Conservation (phyloP, 2,888 invertebrate genomes). For the Andrena camellia region DNA sequence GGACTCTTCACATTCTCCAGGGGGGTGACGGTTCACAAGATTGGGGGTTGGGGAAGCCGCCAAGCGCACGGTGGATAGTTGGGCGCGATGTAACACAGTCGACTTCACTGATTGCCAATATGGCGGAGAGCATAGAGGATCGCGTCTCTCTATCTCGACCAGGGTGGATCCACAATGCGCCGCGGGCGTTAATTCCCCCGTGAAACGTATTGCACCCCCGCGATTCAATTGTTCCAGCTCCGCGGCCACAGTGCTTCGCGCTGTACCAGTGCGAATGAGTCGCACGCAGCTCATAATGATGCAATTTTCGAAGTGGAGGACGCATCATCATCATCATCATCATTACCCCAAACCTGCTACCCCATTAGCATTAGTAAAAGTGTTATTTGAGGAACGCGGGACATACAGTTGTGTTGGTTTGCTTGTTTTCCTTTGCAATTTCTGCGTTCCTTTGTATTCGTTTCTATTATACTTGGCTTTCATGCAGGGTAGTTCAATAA, state of each 20-base stretch:
- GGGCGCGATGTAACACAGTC: slow-evolving; percentile 70
- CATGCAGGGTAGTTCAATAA: not conserved
- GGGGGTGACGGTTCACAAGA: slow-evolving; percentile 12
- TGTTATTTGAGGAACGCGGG: slow-evolving; percentile 21
- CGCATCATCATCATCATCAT: slow-evolving; percentile 20
- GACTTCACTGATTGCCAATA: slow-evolving; percentile 83
- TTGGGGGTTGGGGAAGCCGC: slow-evolving; percentile 21
- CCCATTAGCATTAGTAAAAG: slow-evolving; percentile 15
- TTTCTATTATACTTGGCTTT: not conserved
- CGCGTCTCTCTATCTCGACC: slow-evolving; percentile 56
- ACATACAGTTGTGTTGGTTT: not conserved
- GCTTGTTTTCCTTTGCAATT: not conserved
- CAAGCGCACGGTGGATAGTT: slow-evolving; percentile 46
- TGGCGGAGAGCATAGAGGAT: slow-evolving; percentile 69
- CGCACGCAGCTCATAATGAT: slow-evolving; percentile 65
- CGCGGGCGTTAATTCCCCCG: slow-evolving; percentile 83
- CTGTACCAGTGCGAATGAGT: slow-evolving; percentile 41
- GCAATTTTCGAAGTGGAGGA: slow-evolving; percentile 53
- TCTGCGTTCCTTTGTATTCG: not conserved
- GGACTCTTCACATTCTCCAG: slow-evolving; percentile 21
- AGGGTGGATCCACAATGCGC: slow-evolving; percentile 78
- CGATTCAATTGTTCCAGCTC: slow-evolving; percentile 82
- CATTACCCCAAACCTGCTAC: slow-evolving; percentile 3
- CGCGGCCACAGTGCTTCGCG: slow-evolving; percentile 48
- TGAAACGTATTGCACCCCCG: slow-evolving; percentile 83